Evolutionary conservation across 2,113 vertebrate species (phyloP).

Genomic region (Zootoca vivipara): DNA sequence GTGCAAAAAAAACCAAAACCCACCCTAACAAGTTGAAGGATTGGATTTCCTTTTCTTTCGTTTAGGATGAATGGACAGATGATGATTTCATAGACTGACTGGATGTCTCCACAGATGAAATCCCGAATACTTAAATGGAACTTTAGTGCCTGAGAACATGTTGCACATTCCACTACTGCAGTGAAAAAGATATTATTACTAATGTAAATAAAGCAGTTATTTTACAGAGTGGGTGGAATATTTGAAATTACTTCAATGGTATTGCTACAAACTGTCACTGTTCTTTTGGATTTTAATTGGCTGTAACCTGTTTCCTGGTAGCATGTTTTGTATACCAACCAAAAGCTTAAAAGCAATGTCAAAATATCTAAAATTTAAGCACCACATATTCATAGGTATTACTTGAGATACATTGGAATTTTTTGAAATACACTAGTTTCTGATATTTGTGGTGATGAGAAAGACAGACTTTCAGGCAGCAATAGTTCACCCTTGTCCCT

Average conservation of each 20-base stretch:
- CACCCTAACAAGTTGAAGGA: not conserved
- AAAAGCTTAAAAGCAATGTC: not conserved
- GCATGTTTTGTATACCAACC: not conserved
- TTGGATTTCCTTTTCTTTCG: conserved; percentile 15
- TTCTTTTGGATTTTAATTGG: not conserved
- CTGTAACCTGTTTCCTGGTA: not conserved
- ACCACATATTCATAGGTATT: no score
- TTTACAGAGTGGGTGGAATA: not conserved
- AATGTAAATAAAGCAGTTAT: not conserved
- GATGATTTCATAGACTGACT: conserved; percentile 79
- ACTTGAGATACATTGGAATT: no score
- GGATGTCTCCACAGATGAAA: conserved; percentile 12
- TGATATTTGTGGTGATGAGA: no score
- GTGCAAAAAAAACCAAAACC: not conserved
- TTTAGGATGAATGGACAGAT: conserved; percentile 91
- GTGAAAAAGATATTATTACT: not conserved
- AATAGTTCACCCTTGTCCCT: no score
- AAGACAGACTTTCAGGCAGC: no score
- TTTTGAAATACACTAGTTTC: no score
- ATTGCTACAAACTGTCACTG: not conserved
- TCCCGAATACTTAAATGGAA: not conserved
- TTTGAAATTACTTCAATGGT: not conserved
- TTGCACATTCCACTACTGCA: not conserved
- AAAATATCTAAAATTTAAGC: no score
- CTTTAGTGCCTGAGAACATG: not conserved